Conservation (phyloP, 2,888 invertebrate genomes). For the Ecliptopera silaceata region DNA sequence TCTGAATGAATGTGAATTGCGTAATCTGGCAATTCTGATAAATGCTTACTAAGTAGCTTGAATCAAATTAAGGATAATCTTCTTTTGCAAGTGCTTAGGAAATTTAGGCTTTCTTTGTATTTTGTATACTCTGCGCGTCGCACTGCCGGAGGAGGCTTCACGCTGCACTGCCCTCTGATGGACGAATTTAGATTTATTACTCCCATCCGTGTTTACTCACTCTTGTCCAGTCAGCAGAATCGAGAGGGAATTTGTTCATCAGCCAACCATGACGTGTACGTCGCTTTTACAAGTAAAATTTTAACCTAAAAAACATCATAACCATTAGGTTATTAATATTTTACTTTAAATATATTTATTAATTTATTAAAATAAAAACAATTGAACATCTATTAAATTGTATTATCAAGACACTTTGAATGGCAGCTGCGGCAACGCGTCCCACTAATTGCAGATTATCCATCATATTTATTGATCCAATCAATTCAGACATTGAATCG, state of each 20-base stretch:
- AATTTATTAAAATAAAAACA: no score
- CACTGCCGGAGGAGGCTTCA: constrained; percentile 28
- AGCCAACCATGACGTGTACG: constrained; percentile 24
- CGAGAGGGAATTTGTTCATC: constrained; percentile 48
- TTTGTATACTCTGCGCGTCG: not conserved
- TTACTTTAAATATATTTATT: no score
- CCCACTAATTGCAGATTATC: constrained; percentile 51
- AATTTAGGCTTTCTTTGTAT: not conserved
- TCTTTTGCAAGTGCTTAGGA: not conserved
- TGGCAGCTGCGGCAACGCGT: constrained; percentile 24
- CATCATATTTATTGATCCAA: constrained; percentile 50
- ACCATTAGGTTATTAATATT: no score
- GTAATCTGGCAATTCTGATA: not conserved
- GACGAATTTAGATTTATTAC: constrained; percentile 67
- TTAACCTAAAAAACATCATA: not conserved
- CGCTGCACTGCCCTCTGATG: constrained; percentile 56
- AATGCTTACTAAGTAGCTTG: not conserved
- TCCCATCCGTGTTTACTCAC: constrained; percentile 48
- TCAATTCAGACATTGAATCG: constrained; percentile 49
- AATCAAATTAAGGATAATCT: not conserved
- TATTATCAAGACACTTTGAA: constrained; percentile 30
- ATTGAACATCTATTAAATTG: constrained; percentile 28
- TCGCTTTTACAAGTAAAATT: not conserved
- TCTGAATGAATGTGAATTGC: no score
- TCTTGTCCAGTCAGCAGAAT: constrained; percentile 37